Evolutionary conservation across 2,888 invertebrate genomes (phyloP).

Genomic region (Megamerina dolium): DNA sequence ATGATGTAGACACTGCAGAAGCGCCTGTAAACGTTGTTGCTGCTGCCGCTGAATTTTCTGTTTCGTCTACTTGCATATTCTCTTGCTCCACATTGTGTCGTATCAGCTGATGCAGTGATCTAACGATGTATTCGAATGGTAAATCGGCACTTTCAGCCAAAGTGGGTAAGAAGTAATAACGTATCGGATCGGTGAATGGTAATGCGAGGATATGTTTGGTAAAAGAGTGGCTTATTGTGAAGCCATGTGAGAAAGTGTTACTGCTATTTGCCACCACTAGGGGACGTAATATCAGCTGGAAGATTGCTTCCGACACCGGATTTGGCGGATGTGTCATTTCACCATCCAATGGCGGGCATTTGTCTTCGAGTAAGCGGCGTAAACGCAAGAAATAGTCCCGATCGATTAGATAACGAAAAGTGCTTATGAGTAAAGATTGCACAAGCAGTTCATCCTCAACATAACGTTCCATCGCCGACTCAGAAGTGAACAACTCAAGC

Average conservation of each 20-base stretch:
- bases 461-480: constrained; percentile 41
- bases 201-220: constrained; percentile 62
- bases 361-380: constrained; percentile 62
- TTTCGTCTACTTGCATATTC: constrained; percentile 25
- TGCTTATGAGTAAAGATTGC: constrained; percentile 38
- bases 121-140: constrained; percentile 53
- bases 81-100: constrained; percentile 22
- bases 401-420: constrained; percentile 44
- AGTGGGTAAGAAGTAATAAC: constrained; percentile 65
- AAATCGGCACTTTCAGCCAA: constrained; percentile 53
- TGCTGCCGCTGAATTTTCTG: constrained; percentile 6
- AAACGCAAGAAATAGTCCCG: constrained; percentile 65
- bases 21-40: constrained; percentile 18
- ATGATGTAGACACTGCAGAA: constrained; percentile 2
- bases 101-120: constrained; percentile 44
- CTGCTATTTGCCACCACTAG: constrained; percentile 53
- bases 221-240: constrained; percentile 49
- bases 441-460: constrained; percentile 37
- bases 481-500: constrained; percentile 69
- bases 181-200: constrained; percentile 62
- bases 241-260: constrained; percentile 26
- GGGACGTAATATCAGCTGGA: constrained; percentile 73
- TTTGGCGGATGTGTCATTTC: constrained; percentile 65
- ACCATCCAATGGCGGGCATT: constrained; percentile 64
- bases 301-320: constrained; percentile 63